These are phyloP conservation scores for Nothocercus nigrocapillus DNA, from an alignment of 2,113 vertebrate genomes.

Conservation along the genomic window DNA sequence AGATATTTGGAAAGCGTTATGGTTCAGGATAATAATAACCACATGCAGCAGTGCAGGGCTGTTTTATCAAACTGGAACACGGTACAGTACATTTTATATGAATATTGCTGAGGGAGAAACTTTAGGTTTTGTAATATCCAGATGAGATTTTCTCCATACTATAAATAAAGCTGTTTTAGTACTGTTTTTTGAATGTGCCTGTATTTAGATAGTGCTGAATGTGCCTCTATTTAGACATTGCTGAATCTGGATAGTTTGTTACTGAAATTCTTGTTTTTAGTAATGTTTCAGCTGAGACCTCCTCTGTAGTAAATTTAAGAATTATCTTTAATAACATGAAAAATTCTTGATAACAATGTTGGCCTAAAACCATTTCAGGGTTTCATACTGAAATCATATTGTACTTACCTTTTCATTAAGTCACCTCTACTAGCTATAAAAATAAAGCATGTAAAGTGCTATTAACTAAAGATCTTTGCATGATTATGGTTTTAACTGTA, in stretches of 20 bases:
- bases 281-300: background rate
- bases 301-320: background rate
- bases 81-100: constrained; percentile 79
- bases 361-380: background rate
- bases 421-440: background rate
- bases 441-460: background rate
- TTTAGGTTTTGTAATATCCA: background rate
- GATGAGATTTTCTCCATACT: background rate
- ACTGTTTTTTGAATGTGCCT: background rate
- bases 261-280: background rate
- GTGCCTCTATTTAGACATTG: background rate
- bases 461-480: background rate
- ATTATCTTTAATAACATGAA: background rate
- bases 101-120: background rate
- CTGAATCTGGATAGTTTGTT: background rate
- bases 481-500: background rate
- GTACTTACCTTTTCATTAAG: background rate
- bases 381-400: background rate
- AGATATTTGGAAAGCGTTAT: constrained; percentile 85
- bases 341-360: background rate
- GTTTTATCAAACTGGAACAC: constrained; percentile 87
- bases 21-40: constrained; percentile 89
- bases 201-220: background rate
- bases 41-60: constrained; percentile 92
- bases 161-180: background rate